Conservation (phyloP, 1,140 invertebrate species). For the Drosophila burlai region DNA sequence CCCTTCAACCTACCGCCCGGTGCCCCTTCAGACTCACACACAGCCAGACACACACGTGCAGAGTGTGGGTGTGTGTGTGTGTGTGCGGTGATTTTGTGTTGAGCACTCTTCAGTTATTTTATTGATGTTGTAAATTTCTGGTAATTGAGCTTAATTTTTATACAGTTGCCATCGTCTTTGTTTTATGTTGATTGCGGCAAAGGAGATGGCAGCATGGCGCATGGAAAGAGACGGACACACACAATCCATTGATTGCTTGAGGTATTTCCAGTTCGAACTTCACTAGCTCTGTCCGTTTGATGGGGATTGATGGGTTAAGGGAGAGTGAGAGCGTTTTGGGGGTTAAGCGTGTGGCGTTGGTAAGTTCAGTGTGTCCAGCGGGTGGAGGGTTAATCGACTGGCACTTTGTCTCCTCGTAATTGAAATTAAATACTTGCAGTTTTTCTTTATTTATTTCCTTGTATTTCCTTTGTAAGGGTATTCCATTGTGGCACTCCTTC, state of each 20-base stretch:
- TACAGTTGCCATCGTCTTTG: constrained; percentile 74
- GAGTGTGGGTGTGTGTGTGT: constrained; percentile 13
- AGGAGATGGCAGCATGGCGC: constrained; percentile 6
- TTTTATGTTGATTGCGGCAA: constrained; percentile 76
- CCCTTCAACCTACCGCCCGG: constrained; percentile 15
- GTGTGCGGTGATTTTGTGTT: constrained; percentile 73
- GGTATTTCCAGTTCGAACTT: constrained; percentile 40
- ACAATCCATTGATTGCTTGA: constrained; percentile 43
- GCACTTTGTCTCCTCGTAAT: constrained; percentile 50
- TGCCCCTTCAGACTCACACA: constrained; percentile 24
- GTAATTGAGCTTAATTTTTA: constrained; percentile 84
- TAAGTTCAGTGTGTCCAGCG: constrained; percentile 14
- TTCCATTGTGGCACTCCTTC: constrained; percentile 7
- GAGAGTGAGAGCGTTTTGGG: background rate
- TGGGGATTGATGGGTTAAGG: constrained; percentile 32
- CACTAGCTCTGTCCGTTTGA: constrained; percentile 8
- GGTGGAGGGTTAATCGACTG: constrained; percentile 23
- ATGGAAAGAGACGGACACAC: constrained; percentile 6
- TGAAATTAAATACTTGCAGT: constrained; percentile 74
- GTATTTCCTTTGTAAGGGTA: constrained; percentile 1
- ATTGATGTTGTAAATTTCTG: constrained; percentile 84
- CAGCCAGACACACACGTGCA: constrained; percentile 37
- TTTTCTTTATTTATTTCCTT: constrained; percentile 25
- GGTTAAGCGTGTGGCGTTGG: constrained; percentile 4
- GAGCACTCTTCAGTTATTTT: constrained; percentile 82